Evolutionary conservation across 2,888 invertebrate genomes (phyloP).

Genomic region (Halictus quadricinctus): DNA sequence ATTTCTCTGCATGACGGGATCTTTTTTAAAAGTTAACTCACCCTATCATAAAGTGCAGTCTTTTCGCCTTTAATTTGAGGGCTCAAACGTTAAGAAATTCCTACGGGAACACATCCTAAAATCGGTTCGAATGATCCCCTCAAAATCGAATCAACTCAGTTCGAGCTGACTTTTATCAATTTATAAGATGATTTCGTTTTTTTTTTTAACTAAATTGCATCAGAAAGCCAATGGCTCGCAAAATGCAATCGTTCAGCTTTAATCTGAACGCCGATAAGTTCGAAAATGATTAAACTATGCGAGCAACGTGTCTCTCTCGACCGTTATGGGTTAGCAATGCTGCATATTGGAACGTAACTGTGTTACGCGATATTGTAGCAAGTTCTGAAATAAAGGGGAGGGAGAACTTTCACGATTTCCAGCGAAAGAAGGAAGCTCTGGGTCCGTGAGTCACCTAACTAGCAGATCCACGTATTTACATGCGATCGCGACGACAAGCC

Average conservation of each 20-base stretch:
- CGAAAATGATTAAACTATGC: too few species aligned
- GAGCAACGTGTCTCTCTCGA: too few species aligned
- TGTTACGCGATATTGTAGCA: neutral
- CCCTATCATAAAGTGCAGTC: neutral
- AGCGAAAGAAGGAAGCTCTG: slow-evolving; percentile 53
- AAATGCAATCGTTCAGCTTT: too few species aligned
- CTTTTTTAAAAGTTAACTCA: neutral
- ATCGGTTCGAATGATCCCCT: too few species aligned
- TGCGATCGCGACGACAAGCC: slow-evolving; percentile 44
- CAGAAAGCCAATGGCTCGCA: too few species aligned
- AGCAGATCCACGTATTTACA: slow-evolving; percentile 41
- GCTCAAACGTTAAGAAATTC: too few species aligned
- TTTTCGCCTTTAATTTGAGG: neutral
- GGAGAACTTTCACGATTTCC: slow-evolving; percentile 39
- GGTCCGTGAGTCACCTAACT: slow-evolving; percentile 50
- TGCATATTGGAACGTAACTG: neutral
- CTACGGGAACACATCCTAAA: too few species aligned
- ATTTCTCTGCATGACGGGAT: neutral
- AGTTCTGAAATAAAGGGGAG: neutral
- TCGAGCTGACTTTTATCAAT: too few species aligned
- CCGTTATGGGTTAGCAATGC: neutral
- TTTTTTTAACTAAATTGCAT: too few species aligned
- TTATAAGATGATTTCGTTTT: too few species aligned
- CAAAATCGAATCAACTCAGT: too few species aligned
- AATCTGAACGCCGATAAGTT: too few species aligned